phyloP scores from a whole-genome alignment of 2,797 vertebrate species.

The Melanotaenia pygmaea region DNA sequence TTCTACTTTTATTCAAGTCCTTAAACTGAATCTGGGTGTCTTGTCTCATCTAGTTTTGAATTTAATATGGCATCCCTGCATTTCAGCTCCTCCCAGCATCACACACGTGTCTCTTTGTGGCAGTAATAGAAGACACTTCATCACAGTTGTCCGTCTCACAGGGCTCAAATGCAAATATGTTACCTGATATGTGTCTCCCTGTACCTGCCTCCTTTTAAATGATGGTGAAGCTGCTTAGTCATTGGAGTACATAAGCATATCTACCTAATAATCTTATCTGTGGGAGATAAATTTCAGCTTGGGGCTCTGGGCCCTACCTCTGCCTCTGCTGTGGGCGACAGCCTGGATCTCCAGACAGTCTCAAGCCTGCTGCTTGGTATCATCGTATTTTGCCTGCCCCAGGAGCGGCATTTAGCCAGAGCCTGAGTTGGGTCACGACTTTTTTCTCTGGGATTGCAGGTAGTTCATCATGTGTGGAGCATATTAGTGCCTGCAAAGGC shows the following conservation, averaged over 20 bases:
- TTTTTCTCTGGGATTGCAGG: conserved; percentile 48
- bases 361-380: conserved; percentile 49
- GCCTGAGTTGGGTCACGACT: conserved; percentile 62
- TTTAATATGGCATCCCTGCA: conserved; percentile 27
- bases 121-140: conserved; percentile 70
- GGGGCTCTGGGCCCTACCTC: conserved; percentile 38
- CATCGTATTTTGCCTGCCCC: conserved; percentile 39
- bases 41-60: conserved; percentile 22
- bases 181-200: conserved; percentile 54
- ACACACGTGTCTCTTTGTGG: conserved; percentile 55
- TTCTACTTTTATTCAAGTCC: too few species aligned
- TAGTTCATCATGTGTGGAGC: conserved; percentile 56
- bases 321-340: conserved; percentile 31
- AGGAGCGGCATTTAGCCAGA: conserved; percentile 13
- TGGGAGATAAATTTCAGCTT: conserved; percentile 63
- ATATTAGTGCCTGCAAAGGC: conserved; percentile 43
- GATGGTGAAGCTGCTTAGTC: conserved; percentile 59
- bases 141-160: conserved; percentile 54
- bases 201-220: conserved; percentile 53
- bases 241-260: conserved; percentile 64
- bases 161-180: conserved; percentile 52
- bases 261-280: conserved; percentile 67
- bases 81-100: conserved; percentile 29
- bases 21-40: neutral
- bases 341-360: conserved; percentile 37